Evolutionary conservation across 2,888 invertebrate species (phyloP), one percentile per base, ranked within the genome.

Genomic region (Eupithecia inturbata): DNA sequence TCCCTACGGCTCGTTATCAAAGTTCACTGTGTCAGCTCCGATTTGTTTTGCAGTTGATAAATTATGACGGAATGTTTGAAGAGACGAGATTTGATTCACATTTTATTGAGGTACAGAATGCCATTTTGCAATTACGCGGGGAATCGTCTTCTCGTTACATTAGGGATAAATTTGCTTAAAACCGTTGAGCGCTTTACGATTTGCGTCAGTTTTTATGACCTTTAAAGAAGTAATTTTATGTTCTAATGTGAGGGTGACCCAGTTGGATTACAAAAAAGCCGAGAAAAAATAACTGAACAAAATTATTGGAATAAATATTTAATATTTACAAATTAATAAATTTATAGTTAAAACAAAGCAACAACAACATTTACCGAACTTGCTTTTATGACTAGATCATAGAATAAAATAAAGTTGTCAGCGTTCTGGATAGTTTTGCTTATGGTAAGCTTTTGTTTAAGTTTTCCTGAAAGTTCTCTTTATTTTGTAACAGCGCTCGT

Each of bases 21-120:
- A 68, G 70, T 41, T 31, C 60, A 45, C 3, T 62, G 12, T 60
- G 45, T 31, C n/a, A 63, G 19, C 14, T 19, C 3, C 26, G 19
- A 26, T 66, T 69, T 26, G 57, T 66, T 66, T 49, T 63, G 26
- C 16, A 63, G 22, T 64, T 53, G 41, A 57, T 66, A 70, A 66
- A 70, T 70, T 64, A 36, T 45, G 41, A 45, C 67, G 3, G 66
- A 66, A 64, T 64, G 53, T 64, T 68, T 68, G 12, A 57, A 22
- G 26, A 72, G 53, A 26, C 64, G 68, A 68, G 62, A 57, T 66
- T 72, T 68, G 53, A 69, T 66, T 73, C 57, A 69, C 60, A 62
- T 73, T 22, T 73, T 69, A 73, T 68, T 64, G 57, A n/a, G 39
- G 60, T 66, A 57, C 16, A 39, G 33, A 69, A 73, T 49, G 36